These are phyloP conservation scores for Cirrhinus molitorella DNA, from an alignment of 2,797 vertebrate genomes.

Conservation along the genomic window DNA sequence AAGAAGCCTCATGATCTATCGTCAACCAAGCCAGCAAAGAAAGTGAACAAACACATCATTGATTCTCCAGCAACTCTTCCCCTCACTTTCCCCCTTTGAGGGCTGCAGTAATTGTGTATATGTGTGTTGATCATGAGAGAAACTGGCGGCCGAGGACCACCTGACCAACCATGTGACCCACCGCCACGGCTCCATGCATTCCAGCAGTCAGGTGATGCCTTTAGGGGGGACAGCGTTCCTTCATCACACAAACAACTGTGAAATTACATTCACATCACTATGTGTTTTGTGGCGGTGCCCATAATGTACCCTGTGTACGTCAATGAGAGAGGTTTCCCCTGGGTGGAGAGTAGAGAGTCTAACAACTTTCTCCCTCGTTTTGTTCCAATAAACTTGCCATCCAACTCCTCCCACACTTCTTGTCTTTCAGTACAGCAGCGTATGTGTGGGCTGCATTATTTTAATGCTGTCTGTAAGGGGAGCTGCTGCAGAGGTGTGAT, in stretches of 20 bases:
- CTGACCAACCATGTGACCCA: slow-evolving; percentile 57
- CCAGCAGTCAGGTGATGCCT: slow-evolving; percentile 50
- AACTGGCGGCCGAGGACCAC: slow-evolving; percentile 50
- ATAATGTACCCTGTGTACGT: not conserved
- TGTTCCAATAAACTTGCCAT: slow-evolving; percentile 10
- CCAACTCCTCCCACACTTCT: slow-evolving; percentile 17
- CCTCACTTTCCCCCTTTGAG: slow-evolving; percentile 41
- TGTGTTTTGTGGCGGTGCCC: not conserved
- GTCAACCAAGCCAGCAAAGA: slow-evolving; percentile 41
- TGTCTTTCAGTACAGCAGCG: slow-evolving; percentile 17
- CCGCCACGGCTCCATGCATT: slow-evolving; percentile 46
- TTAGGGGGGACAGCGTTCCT: slow-evolving; percentile 25
- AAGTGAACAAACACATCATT: slow-evolving; percentile 60
- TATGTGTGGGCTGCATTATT: slow-evolving; percentile 47
- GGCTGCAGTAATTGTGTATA: slow-evolving; percentile 41
- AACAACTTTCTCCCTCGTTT: slow-evolving; percentile 22
- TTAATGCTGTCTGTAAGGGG: slow-evolving; percentile 38
- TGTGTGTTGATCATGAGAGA: slow-evolving; percentile 52
- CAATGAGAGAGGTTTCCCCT: slow-evolving; percentile 3
- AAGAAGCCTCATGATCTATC: slow-evolving; percentile 43
- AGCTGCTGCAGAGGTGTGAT: slow-evolving; percentile 37
- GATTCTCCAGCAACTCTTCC: slow-evolving; percentile 46
- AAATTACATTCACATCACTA: slow-evolving; percentile 38
- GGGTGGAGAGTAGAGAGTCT: not conserved
- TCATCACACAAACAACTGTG: slow-evolving; percentile 28